Percentiles rank a stretch among this genome's conserved stretches.
Evolutionary conservation across 2,797 vertebrate genomes (phyloP).

Genomic region (Malurus splendens): DNA sequence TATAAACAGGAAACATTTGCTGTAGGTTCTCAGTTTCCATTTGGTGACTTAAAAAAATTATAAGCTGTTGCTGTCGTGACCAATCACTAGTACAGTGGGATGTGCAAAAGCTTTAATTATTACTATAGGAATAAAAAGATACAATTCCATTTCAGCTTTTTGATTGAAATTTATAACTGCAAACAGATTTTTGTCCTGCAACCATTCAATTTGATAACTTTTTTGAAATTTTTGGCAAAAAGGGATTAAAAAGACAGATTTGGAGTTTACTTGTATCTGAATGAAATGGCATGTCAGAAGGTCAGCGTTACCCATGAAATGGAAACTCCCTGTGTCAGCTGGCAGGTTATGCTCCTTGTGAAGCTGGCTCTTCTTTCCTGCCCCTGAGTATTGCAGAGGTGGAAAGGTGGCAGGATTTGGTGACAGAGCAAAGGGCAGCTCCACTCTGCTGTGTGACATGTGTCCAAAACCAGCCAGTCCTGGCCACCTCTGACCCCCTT

Average conservation of each 20-base stretch:
- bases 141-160: background rate
- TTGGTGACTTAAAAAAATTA: background rate
- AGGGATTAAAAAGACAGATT: background rate
- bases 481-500: background rate
- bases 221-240: background rate
- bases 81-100: background rate
- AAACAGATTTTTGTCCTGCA: background rate
- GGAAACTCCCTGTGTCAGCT: background rate
- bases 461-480: background rate
- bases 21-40: background rate
- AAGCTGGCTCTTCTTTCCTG: background rate
- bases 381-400: background rate
- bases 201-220: background rate
- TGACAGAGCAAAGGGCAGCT: background rate
- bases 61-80: background rate
- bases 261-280: background rate
- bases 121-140: background rate
- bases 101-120: background rate
- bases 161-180: background rate
- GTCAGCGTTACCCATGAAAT: background rate
- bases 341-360: background rate
- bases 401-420: background rate
- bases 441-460: accelerated
- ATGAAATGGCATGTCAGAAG: background rate
- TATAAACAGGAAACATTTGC: background rate